A percentile compares a stretch with the other conserved stretches of the same genome.
These are phyloP conservation scores for Psittacus erithacus DNA, from an alignment of 2,113 vertebrate species.

Conservation along the genomic window DNA sequence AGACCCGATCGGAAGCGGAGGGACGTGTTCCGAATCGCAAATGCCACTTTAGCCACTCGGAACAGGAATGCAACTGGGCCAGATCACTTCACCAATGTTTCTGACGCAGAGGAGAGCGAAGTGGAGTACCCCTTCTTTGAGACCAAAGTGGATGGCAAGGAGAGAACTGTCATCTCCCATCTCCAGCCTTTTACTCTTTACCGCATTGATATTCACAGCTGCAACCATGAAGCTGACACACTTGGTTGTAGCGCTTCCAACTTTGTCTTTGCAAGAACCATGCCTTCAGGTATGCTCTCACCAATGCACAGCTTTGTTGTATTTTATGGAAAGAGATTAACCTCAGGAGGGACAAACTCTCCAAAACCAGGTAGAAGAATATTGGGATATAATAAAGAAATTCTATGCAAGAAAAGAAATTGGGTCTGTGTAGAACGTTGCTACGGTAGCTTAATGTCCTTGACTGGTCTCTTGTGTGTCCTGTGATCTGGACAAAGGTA, in stretches of 20 bases:
- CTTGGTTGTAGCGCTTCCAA: conserved; percentile 91
- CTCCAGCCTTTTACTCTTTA: conserved; percentile 93
- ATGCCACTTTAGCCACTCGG: conserved; percentile 76
- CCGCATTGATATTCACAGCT: conserved; percentile 96
- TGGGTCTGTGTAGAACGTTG: neutral
- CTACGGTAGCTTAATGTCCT: neutral
- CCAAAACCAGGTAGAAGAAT: neutral
- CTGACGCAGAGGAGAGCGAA: conserved; percentile 78
- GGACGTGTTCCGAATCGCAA: conserved; percentile 84
- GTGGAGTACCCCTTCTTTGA: conserved; percentile 88
- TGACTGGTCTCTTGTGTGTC: neutral
- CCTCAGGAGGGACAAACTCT: neutral
- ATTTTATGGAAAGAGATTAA: neutral
- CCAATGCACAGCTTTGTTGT: neutral
- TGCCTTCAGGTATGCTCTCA: conserved; percentile 86
- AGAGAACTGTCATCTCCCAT: conserved; percentile 86
- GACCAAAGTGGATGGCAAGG: conserved; percentile 83
- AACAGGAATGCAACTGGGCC: conserved; percentile 70
- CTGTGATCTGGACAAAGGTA: neutral
- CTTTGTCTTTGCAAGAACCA: conserved; percentile 94
- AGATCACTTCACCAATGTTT: conserved; percentile 77
- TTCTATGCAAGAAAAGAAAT: neutral
- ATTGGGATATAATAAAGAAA: neutral
- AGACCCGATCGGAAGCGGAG: conserved; percentile 88
- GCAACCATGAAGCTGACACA: conserved; percentile 88